Conservation (phyloP, 2,797 vertebrate species). For the Sarcoramphus papa region DNA sequence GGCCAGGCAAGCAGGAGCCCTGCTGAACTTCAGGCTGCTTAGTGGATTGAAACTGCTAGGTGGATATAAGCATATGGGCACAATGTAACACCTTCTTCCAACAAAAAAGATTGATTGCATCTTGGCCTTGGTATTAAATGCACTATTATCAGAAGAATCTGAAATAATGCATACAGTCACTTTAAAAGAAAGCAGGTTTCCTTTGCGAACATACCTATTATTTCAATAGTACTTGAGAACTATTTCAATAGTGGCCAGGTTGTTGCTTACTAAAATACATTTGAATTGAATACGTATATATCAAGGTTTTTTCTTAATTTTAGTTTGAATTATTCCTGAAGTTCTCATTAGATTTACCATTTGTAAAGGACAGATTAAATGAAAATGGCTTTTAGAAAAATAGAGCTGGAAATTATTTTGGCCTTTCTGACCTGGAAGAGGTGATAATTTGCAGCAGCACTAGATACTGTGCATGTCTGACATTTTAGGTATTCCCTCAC, state of each 20-base stretch:
- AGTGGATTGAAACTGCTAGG: background rate
- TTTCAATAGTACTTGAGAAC: constrained; percentile 63
- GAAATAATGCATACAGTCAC: constrained; percentile 61
- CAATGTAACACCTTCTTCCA: constrained; percentile 11
- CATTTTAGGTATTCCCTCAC: constrained; percentile 47
- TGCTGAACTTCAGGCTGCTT: background rate
- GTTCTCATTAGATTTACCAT: constrained; percentile 70
- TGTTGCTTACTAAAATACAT: constrained; percentile 66
- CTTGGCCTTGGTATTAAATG: constrained; percentile 57
- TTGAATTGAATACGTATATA: constrained; percentile 56
- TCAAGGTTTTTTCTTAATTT: constrained; percentile 54
- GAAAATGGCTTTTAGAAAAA: constrained; percentile 68
- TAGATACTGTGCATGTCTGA: constrained; percentile 1
- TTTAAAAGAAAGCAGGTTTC: constrained; percentile 62
- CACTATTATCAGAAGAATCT: constrained; percentile 59
- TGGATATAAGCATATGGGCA: background rate
- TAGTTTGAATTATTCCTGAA: constrained; percentile 58
- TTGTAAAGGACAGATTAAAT: constrained; percentile 68
- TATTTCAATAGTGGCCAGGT: constrained; percentile 57
- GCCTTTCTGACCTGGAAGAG: constrained; percentile 58
- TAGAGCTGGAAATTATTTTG: constrained; percentile 69
- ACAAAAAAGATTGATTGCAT: constrained; percentile 63
- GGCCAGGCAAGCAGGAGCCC: background rate
- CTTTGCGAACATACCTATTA: constrained; percentile 54
- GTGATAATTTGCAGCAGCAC: constrained; percentile 53